Base-by-base conservation (phyloP, 2,113 vertebrate species). In the Pipa parva region DNA sequence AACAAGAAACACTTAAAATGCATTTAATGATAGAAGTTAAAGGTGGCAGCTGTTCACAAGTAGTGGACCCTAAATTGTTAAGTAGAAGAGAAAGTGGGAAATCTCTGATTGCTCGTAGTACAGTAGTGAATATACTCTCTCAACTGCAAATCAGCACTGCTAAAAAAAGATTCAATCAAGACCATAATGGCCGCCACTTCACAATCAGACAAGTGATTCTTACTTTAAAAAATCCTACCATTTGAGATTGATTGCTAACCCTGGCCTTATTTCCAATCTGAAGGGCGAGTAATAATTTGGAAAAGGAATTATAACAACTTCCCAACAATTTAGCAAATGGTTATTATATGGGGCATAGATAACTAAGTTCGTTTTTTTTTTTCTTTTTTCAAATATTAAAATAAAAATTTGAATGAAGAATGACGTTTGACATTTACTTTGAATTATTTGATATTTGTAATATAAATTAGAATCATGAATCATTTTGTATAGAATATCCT, bases 221-320 rank as follows among this genome's bases (percentile, higher is more conserved):
- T 88, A 88, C 89, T 87, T 85, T 83, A 87, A 91, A n/a, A 93
- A 95, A 92, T 90, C 84, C 91, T 84, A 90, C 92, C 91, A 91
- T 95, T 95, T 93, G 92, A 81, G 83, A 79, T 88, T 97, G 95
- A 97, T 97, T 97, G 93, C 95, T 92, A 92, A 92, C 92, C 85
- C 88, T 83, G 82, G 85, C 88, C 88, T 87, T 86, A 88, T 88
- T 89, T 88, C 85, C 89, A 92, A 91, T 90, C 89, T 86, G 89
- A 88, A 88, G 87, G 89, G 87, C 78, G 85, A 91, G 87, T 84
- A 88, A 88, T 90, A 88, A 93, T 93, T 91, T 92, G 88, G 89
- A 89, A 90, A 87, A 90, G 90, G 92, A 95, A 95, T 94, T 88
- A 93, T 90, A 93, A 94, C 93, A 92, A 94, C 87, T 87, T 89